A percentile compares a stretch with the other conserved stretches of the same genome.
These are phyloP conservation scores for Psophia crepitans DNA, from an alignment of 2,113 vertebrate species.

Conservation along the genomic window DNA sequence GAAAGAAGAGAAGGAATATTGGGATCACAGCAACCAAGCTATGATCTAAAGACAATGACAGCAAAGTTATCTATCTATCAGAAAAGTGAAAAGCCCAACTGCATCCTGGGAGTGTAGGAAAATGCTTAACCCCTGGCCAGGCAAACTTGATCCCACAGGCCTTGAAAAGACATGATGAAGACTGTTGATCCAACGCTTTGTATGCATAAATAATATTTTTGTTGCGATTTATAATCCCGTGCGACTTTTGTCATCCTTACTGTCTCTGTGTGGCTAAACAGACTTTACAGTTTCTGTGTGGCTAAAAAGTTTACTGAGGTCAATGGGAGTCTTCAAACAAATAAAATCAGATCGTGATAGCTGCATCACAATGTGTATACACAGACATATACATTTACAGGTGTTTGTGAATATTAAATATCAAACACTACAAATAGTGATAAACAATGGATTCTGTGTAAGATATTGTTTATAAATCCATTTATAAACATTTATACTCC, in stretches of 20 bases:
- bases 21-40: background rate
- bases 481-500: too few relatives aligned
- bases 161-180: background rate
- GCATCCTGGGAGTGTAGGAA: background rate
- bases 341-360: background rate
- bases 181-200: background rate
- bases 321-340: background rate
- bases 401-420: background rate
- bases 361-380: background rate
- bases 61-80: background rate
- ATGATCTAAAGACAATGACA: background rate
- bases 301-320: background rate
- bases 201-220: background rate
- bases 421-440: background rate
- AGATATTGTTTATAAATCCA: background rate
- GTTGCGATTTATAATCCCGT: background rate
- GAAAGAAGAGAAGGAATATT: background rate
- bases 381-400: background rate
- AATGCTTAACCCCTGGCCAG: background rate
- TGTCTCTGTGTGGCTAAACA: too few relatives aligned
- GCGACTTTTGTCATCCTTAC: background rate
- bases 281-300: background rate
- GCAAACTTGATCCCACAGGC: background rate
- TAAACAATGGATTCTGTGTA: background rate
- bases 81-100: background rate